phyloP scores from a whole-genome alignment of 2,797 vertebrate species.

The Alectoris magna region DNA sequence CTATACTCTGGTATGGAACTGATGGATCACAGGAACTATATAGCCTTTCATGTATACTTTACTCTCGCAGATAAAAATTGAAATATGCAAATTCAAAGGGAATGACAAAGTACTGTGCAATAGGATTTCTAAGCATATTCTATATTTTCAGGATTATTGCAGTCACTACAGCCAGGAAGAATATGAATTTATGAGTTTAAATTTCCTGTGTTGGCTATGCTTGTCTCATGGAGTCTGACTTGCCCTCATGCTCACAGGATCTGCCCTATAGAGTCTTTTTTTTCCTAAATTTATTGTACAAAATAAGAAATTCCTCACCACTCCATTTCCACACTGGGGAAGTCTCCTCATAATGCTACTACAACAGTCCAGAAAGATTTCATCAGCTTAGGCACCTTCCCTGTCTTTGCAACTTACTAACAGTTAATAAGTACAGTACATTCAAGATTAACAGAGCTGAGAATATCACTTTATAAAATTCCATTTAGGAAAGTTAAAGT shows the following conservation, averaged over 20 bases:
- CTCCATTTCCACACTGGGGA: accelerated
- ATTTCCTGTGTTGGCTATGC: not conserved
- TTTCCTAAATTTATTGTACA: no score
- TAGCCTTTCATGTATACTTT: not conserved
- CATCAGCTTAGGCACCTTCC: not conserved
- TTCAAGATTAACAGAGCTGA: not conserved
- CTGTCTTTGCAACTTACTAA: not conserved
- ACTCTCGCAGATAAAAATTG: not conserved
- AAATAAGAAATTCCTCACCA: not conserved
- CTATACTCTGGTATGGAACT: not conserved
- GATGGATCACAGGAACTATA: not conserved
- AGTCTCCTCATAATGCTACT: not conserved
- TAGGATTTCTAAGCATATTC: not conserved
- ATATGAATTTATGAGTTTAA: not conserved
- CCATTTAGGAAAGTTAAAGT: not conserved
- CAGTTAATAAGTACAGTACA: not conserved
- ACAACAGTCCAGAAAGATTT: not conserved
- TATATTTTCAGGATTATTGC: not conserved
- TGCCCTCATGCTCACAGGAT: not conserved
- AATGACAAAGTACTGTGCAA: not conserved
- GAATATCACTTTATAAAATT: not conserved
- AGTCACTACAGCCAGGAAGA: not conserved
- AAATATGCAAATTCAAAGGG: not conserved
- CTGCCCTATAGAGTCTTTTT: no score
- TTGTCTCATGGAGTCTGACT: not conserved